phyloP scores from a whole-genome alignment of 2,113 vertebrate species.

The Ailuropoda melanoleuca region DNA sequence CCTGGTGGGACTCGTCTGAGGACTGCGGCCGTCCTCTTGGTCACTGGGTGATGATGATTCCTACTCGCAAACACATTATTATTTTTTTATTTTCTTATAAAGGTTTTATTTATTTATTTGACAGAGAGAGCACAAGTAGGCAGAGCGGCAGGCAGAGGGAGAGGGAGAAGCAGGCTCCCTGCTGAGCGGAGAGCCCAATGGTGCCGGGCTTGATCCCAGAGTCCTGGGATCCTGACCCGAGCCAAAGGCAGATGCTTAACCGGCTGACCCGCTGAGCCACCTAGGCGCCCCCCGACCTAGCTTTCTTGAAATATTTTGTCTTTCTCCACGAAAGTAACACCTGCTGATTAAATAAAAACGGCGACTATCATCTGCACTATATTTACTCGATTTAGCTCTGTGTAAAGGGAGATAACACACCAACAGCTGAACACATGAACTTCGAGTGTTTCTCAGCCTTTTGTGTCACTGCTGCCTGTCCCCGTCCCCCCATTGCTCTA shows the following conservation, averaged over 20 bases:
- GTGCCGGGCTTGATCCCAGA: neutral
- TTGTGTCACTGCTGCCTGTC: neutral
- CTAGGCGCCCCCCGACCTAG: neutral
- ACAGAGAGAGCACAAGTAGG: too few species aligned
- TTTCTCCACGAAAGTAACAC: neutral
- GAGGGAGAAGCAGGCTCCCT: neutral
- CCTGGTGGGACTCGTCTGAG: neutral
- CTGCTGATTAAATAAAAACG: conserved; percentile 23
- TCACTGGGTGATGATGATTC: neutral
- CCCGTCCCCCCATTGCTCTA: neutral
- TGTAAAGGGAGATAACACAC: neutral
- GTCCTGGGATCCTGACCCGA: neutral
- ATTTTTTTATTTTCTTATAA: neutral
- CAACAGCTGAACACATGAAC: neutral
- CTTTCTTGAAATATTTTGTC: neutral
- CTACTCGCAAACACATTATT: neutral
- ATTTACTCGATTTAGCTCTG: neutral
- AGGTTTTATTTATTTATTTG: too few species aligned
- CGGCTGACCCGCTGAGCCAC: neutral
- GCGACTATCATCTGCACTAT: neutral
- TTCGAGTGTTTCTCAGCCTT: neutral
- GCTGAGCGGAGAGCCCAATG: neutral
- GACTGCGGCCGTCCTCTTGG: neutral
- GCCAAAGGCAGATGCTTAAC: neutral
- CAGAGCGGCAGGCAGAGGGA: too few species aligned